Base-by-base conservation (phyloP, 2,888 invertebrate genomes). In the Chouioia cunea region DNA sequence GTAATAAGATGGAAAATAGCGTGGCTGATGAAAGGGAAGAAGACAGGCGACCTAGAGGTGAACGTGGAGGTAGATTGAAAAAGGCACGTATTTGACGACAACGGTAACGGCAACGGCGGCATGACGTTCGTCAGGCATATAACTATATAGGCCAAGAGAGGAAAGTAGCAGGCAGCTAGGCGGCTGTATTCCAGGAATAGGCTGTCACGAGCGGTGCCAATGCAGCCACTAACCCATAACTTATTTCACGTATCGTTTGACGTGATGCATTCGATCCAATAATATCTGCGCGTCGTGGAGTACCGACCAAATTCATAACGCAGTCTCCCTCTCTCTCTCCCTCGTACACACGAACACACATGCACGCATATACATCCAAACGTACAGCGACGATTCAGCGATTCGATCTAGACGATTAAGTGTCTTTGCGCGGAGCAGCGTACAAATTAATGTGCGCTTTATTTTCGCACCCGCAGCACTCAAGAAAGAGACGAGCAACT, bases 201-300 rank as follows among this genome's bases (percentile, higher is more conserved):
- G 84, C 81, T 84, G 85, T 85, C 83, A 84, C 80, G 79, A 83
- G 79, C 83, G 79, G 85, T 85, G 85, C 85, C 85, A 85, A 85
- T 85, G 85, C 85, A 85, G 85, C 85, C 84, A 85, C 84, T 84
- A 85, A 82, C 85, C 85, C 85, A 85, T 85, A 85, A 85, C 85
- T 85, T 85, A 85, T 85, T 85, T 85, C 84, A 85, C 85, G 85
- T 83, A 83, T 85, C 85, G 85, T 85, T 85, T 85, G 84, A 84
- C 83, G 81, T 85, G 85, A 85, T 85, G 83, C 85, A 85, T 85
- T 85, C 85, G 85, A 85, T 85, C 85, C 85, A 85, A 85, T 85
- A 85, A 85, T 85, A 85, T 84, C 85, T 81, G 78, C 73, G 77
- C 67, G 73, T 75, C 78, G 44, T 4, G 73, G 27, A 52, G 48